Evolutionary conservation across 2,113 vertebrate genomes (phyloP), one percentile per base, ranked within the genome.

Genomic region (sheep (Ovis aries)): DNA sequence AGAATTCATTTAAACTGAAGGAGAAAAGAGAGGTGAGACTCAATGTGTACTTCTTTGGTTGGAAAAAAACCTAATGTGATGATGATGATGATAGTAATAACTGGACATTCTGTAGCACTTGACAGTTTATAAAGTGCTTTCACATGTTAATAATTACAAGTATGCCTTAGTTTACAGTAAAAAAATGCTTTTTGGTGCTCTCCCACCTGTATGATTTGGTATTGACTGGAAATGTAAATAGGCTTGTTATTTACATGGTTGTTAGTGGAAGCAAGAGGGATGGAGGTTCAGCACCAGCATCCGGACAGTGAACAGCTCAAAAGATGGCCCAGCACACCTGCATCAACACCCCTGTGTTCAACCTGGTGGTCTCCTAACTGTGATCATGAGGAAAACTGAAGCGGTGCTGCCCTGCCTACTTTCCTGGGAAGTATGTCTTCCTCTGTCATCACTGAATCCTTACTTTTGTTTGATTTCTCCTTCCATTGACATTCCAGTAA

Each of bases 81-180:
- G 29, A 55, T 29, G 11, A 40, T 14, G 5, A 33, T 29, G 52
- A 53, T 36, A n/a, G 64, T 36, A 21, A 11, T 71, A 36, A 80
- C 13, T 33, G 45, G 71, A 53, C 29, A 94, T 27, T 27, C 21
- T 88, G 16, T 27, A 62, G 23, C 45, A 77, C 12, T 10, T n/a
- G 84, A 82, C 19, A 88, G 62, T 96, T 92, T 92, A 83, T 27
- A 53, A 88, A 81, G 21, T 84, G 74, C 43, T 89, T 43, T 43
- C 6, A 17, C 45, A 29, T 83, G 23, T 33, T 57, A 82, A 45
- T 88, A 45, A 45, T 64, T 62, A 27, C 25, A 29, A 80, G 27
- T 19, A 13, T 45, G 16, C 62, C 53, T 67, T 57, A 33, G 10
- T 64, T 80, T 67, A 33, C 14, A 67, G 40, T 78, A 64, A 64